A percentile compares a stretch with the other conserved stretches of the same genome.
These are phyloP conservation scores for Taeniopygia guttata DNA, from an alignment of 2,797 vertebrate genomes.

Conservation along the genomic window DNA sequence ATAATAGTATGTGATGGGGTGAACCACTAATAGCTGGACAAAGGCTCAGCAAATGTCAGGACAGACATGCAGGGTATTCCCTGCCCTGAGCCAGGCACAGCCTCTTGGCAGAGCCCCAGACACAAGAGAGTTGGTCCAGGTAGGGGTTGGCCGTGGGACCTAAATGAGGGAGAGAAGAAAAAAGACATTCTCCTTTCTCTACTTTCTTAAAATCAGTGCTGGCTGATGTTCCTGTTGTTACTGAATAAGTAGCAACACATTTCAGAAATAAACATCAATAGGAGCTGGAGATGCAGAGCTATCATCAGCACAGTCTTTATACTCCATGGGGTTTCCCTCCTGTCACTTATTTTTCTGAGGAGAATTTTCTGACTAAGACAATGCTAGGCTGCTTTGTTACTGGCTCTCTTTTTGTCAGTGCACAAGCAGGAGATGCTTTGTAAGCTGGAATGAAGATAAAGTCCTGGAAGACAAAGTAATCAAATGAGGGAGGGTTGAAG, in stretches of 20 bases:
- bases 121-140: not conserved
- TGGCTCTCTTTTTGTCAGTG: not conserved
- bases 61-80: not conserved
- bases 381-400: not conserved
- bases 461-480: not conserved
- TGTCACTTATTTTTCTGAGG: not conserved
- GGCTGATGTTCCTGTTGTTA: not conserved
- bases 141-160: not conserved
- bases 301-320: not conserved
- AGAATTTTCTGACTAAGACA: slow-evolving; percentile 7
- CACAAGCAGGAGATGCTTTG: not conserved
- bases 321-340: not conserved
- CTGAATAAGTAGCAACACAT: not conserved
- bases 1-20: not conserved
- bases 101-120: not conserved
- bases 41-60: not conserved
- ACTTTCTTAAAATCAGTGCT: not conserved
- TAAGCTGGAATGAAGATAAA: not conserved
- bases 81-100: not conserved
- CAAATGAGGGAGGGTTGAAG: not conserved
- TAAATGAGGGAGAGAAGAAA: not conserved
- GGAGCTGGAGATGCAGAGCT: not conserved
- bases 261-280: not conserved
- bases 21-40: not conserved
- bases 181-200: not conserved